Conservation (phyloP, 1,140 invertebrate species). For the Drosophila triauraria region DNA sequence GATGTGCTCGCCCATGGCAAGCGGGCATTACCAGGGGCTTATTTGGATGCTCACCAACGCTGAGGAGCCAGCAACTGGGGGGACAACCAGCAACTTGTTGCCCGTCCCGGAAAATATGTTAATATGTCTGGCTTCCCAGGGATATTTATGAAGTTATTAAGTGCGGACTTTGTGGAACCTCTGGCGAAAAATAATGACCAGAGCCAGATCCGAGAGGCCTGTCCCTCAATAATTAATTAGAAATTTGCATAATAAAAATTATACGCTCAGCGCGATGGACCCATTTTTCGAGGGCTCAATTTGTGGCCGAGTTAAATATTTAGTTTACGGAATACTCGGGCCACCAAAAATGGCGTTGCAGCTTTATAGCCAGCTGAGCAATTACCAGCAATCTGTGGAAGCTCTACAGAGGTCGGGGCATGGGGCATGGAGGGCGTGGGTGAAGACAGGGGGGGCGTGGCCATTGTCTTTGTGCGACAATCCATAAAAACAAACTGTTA, state of each 20-base stretch:
- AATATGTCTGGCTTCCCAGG: slow-evolving; percentile 49
- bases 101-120: slow-evolving; percentile 61
- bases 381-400: slow-evolving; percentile 64
- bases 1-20: slow-evolving; percentile 51
- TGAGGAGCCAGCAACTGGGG: too few relatives aligned
- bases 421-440: neutral
- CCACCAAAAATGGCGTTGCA: slow-evolving; percentile 29
- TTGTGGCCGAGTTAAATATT: slow-evolving; percentile 70
- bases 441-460: slow-evolving; percentile 9
- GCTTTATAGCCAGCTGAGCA: slow-evolving; percentile 69
- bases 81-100: slow-evolving; percentile 60
- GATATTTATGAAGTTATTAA: slow-evolving; percentile 71
- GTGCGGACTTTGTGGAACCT: slow-evolving; percentile 47
- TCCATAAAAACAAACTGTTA: slow-evolving; percentile 80
- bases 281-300: slow-evolving; percentile 43
- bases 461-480: slow-evolving; percentile 76
- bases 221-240: slow-evolving; percentile 56
- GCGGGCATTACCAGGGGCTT: slow-evolving; percentile 58
- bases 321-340: slow-evolving; percentile 49
- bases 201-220: slow-evolving; percentile 41
- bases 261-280: slow-evolving; percentile 1
- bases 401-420: neutral
- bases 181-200: slow-evolving; percentile 24
- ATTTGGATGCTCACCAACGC: slow-evolving; percentile 41
- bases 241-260: slow-evolving; percentile 68